phyloP scores from a whole-genome alignment of 2,888 invertebrate genomes.

The Acanthosoma haemorrhoidale region DNA sequence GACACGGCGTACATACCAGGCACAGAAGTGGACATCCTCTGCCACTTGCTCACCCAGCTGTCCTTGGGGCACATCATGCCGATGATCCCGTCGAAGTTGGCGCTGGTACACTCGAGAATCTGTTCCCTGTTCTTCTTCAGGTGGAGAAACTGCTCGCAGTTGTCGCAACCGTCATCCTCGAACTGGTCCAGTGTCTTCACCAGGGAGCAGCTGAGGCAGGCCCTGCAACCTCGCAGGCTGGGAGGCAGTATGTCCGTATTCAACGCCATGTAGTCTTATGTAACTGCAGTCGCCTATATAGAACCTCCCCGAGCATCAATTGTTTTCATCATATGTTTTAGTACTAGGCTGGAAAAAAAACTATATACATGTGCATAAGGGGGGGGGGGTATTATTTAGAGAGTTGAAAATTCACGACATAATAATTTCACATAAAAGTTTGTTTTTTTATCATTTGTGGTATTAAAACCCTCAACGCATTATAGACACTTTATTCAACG shows the following conservation, averaged over 20 bases:
- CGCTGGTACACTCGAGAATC: conserved; percentile 9
- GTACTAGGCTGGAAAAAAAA: too few relatives aligned
- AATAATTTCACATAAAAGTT: too few relatives aligned
- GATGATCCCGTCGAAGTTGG: conserved; percentile 16
- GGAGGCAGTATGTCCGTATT: conserved; percentile 57
- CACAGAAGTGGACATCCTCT: background rate
- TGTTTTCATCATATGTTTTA: too few relatives aligned
- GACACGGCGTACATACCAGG: conserved; percentile 8
- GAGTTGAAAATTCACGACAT: too few relatives aligned
- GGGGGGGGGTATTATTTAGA: too few relatives aligned
- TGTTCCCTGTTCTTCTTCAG: background rate
- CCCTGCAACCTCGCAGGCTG: conserved; percentile 73
- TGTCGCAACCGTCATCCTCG: conserved; percentile 17
- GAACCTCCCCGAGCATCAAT: too few relatives aligned
- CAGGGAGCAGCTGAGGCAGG: conserved; percentile 80
- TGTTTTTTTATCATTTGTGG: too few relatives aligned
- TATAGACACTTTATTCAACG: too few relatives aligned
- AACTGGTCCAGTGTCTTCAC: conserved; percentile 54
- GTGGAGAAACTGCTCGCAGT: conserved; percentile 16
- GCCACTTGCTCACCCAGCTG: conserved; percentile 21
- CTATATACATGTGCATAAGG: too few relatives aligned
- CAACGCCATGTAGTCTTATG: too few relatives aligned
- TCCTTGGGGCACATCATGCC: background rate
- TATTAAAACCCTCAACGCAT: too few relatives aligned
- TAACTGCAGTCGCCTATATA: too few relatives aligned